Percentiles rank a stretch among this genome's conserved stretches.
Evolutionary conservation across 1,140 invertebrate genomes (phyloP).

Genomic region (Nasonia vitripennis): DNA sequence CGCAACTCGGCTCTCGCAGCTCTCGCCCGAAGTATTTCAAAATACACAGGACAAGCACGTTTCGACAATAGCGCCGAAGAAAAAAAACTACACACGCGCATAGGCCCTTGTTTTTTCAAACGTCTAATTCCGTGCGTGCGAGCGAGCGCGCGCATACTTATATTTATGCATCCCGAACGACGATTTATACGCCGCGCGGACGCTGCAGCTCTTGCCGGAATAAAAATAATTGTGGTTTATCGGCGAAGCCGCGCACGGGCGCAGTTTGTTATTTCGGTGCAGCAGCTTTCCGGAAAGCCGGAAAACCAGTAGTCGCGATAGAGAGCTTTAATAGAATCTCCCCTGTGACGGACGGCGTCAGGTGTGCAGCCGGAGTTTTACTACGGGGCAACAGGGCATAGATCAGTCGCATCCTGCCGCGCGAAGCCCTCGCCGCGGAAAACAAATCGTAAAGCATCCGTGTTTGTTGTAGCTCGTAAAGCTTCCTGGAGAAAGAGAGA

Average conservation of each 20-base stretch:
- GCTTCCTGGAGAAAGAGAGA: constrained; percentile 37
- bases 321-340: constrained; percentile 12
- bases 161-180: neutral
- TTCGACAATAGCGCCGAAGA: neutral
- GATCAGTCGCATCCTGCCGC: constrained; percentile 53
- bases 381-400: constrained; percentile 63
- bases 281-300: constrained; percentile 14
- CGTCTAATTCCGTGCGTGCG: constrained; percentile 11
- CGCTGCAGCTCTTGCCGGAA: neutral
- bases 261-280: constrained; percentile 51
- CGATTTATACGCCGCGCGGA: neutral
- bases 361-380: constrained; percentile 62
- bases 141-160: neutral
- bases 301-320: neutral
- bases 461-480: constrained; percentile 66
- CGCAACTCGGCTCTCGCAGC: neutral
- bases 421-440: constrained; percentile 4
- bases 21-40: neutral
- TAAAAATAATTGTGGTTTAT: constrained; percentile 48
- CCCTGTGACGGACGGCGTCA: constrained; percentile 58
- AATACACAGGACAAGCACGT: neutral
- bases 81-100: neutral
- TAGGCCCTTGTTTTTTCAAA: constrained; percentile 10
- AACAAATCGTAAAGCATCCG: constrained; percentile 68
- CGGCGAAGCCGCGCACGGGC: constrained; percentile 31